phyloP scores from a whole-genome alignment of 2,113 vertebrate genomes.

The Tichodroma muraria region DNA sequence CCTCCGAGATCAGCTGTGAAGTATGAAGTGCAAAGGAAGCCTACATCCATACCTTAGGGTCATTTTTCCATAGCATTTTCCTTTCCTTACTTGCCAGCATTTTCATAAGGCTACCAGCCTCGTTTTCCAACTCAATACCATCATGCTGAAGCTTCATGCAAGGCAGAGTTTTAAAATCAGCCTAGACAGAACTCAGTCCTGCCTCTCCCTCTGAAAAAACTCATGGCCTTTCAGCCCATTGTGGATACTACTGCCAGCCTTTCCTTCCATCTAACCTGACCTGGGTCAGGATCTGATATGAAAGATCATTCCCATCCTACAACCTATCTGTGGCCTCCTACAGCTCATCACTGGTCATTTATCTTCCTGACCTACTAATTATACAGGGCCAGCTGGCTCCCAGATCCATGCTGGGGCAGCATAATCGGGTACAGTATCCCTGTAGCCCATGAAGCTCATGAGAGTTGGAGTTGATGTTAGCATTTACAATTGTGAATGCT shows the following conservation, averaged over 20 bases:
- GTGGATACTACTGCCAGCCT: background rate
- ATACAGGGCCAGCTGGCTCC: background rate
- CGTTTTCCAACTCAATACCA: background rate
- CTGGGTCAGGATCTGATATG: background rate
- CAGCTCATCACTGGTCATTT: background rate
- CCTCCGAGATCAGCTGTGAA: background rate
- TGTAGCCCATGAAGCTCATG: background rate
- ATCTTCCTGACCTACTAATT: background rate
- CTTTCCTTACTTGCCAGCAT: background rate
- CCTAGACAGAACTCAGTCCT: background rate
- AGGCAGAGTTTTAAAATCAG: background rate
- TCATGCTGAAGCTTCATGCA: background rate
- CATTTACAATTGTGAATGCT: background rate
- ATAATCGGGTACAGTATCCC: background rate
- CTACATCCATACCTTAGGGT: background rate
- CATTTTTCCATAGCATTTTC: background rate
- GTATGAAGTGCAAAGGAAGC: background rate
- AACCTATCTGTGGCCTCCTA: background rate
- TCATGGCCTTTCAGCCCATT: background rate
- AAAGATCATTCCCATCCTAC: background rate
- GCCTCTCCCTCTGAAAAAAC: background rate
- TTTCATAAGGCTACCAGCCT: background rate
- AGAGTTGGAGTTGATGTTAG: background rate
- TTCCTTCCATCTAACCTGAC: background rate
- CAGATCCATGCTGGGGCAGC: background rate